A percentile compares a stretch with the other conserved stretches of the same genome.
These are phyloP conservation scores for Thumatha senex DNA, from an alignment of 2,888 invertebrate genomes.

Conservation along the genomic window DNA sequence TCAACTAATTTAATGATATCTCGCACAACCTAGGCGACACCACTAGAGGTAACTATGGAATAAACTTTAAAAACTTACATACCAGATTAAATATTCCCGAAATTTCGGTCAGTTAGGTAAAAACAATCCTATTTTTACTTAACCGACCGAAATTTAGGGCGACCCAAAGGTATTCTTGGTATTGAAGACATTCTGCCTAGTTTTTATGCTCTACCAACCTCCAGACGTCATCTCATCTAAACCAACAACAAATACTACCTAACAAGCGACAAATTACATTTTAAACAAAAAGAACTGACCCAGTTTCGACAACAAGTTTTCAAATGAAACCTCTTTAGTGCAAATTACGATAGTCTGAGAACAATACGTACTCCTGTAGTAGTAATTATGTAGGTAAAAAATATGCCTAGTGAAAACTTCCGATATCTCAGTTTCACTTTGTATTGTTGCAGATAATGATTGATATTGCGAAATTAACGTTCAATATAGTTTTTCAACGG, in stretches of 20 bases:
- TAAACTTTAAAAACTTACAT: too few relatives aligned
- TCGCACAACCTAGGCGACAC: too few relatives aligned
- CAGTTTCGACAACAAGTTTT: constrained; percentile 29
- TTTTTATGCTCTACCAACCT: neutral
- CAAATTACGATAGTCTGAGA: constrained; percentile 22
- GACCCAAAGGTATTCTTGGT: too few relatives aligned
- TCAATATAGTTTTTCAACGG: neutral
- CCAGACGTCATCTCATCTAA: neutral
- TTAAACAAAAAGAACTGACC: constrained; percentile 28
- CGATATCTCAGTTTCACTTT: constrained; percentile 19
- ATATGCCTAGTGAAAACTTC: constrained; percentile 28
- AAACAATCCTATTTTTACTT: too few relatives aligned
- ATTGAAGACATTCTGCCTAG: too few relatives aligned
- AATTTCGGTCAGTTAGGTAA: too few relatives aligned
- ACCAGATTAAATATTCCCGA: too few relatives aligned
- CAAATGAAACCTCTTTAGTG: constrained; percentile 30
- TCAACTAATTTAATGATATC: too few relatives aligned
- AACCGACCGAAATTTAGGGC: too few relatives aligned
- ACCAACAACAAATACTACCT: neutral
- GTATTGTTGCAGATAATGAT: neutral
- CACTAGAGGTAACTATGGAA: too few relatives aligned
- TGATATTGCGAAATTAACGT: neutral
- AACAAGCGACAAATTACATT: constrained; percentile 18
- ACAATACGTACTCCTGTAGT: constrained; percentile 30
- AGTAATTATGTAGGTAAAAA: constrained; percentile 21